phyloP scores from a whole-genome alignment of 2,113 vertebrate species.

The Daboia siamensis region DNA sequence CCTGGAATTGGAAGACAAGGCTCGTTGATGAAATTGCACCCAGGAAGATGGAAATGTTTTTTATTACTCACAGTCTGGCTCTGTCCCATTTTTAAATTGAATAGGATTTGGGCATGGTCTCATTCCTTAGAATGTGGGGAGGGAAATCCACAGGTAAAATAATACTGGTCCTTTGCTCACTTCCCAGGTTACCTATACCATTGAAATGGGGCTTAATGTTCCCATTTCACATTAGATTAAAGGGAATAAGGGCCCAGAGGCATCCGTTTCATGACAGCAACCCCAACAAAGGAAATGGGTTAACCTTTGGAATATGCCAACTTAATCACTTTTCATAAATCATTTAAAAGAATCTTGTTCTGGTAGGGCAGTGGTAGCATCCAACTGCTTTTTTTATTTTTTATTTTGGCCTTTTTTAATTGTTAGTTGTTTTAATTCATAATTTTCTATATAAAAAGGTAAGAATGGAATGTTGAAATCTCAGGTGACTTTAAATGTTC shows the following conservation, averaged over 20 bases:
- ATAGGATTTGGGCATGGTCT: background rate
- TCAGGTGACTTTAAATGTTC: background rate
- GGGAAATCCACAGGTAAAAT: background rate
- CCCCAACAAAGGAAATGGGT: background rate
- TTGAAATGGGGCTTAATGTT: background rate
- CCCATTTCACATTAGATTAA: background rate
- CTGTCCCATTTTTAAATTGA: background rate
- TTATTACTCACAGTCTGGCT: background rate
- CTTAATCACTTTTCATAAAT: background rate
- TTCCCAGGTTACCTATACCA: background rate
- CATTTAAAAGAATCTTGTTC: background rate
- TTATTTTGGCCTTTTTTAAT: background rate
- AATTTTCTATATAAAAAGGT: background rate
- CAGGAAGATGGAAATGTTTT: background rate
- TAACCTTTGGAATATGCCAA: background rate
- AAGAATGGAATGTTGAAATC: background rate
- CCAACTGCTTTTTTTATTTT: background rate
- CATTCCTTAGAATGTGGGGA: background rate
- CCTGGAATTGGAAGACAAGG: too few species aligned
- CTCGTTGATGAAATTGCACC: too few species aligned
- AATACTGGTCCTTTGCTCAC: background rate
- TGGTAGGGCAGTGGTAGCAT: background rate
- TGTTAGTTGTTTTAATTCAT: too few species aligned
- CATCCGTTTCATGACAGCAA: background rate
- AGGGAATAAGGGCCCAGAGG: background rate